These are phyloP conservation scores for Brachionichthys hirsutus DNA, from an alignment of 2,113 vertebrate species.

Conservation along the genomic window DNA sequence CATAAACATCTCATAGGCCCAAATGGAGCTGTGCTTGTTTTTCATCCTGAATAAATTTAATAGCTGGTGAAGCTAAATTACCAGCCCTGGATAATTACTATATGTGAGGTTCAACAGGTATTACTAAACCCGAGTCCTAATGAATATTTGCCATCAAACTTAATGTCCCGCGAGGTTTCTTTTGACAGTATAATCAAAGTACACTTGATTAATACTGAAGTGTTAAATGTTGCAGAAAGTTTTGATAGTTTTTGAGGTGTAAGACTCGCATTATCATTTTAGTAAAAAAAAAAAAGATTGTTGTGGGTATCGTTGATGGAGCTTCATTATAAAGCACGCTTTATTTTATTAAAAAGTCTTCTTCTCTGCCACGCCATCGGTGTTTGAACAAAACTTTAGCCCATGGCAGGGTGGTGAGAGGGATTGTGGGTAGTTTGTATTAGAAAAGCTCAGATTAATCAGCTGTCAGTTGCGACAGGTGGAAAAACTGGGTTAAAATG, in stretches of 20 bases:
- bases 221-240: conserved; percentile 9
- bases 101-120: conserved; percentile 23
- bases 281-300: background rate
- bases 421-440: conserved; percentile 47
- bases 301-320: conserved; percentile 2
- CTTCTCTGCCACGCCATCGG: conserved; percentile 2
- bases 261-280: conserved; percentile 7
- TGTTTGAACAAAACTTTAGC: conserved; percentile 21
- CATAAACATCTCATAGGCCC: conserved; percentile 46
- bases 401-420: conserved; percentile 24
- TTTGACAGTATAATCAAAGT: conserved; percentile 23
- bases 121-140: conserved; percentile 39
- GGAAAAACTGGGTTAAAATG: too few species aligned
- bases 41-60: conserved; percentile 33
- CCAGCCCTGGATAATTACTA: conserved; percentile 47
- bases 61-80: conserved; percentile 39
- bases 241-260: conserved; percentile 11
- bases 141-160: conserved; percentile 51
- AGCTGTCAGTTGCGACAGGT: conserved; percentile 50
- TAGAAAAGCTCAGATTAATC: conserved; percentile 51
- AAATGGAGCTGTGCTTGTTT: conserved; percentile 28
- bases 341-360: background rate
- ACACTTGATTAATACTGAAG: conserved; percentile 29
- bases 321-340: too few species aligned
- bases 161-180: conserved; percentile 40